Conservation (phyloP, 2,797 vertebrate species). For the Luscinia megarhynchos region DNA sequence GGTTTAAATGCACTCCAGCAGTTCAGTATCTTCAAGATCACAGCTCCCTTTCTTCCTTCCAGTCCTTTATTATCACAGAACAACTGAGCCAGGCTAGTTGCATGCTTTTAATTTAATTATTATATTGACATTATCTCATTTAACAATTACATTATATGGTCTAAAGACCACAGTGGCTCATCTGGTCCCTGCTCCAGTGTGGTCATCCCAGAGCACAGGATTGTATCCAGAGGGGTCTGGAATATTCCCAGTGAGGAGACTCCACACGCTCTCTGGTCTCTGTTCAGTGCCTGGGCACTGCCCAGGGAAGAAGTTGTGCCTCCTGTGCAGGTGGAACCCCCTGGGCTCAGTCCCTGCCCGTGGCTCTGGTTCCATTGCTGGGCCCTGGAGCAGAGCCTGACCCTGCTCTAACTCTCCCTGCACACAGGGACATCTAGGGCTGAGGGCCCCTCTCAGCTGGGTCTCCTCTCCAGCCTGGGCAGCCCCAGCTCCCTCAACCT, state of each 20-base stretch:
- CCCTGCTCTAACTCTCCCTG: too few species aligned
- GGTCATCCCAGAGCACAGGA: neutral
- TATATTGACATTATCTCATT: neutral
- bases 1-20: neutral
- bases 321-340: too few species aligned
- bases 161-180: neutral
- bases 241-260: neutral
- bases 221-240: rapidly evolving
- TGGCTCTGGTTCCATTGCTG: neutral
- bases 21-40: neutral
- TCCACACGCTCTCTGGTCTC: neutral
- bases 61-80: neutral
- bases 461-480: neutral
- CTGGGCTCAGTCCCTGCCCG: neutral
- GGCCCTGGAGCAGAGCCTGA: too few species aligned
- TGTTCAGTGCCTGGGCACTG: neutral
- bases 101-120: neutral
- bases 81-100: neutral
- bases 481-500: neutral
- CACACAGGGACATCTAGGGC: neutral
- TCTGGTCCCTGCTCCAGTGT: neutral
- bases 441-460: neutral
- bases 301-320: too few species aligned
- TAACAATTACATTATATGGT: neutral
- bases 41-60: neutral